Percentiles rank a stretch among this genome's conserved stretches.
phyloP scores from a whole-genome alignment of 1,140 invertebrate genomes.

The Cyphomyrmex costatus region DNA sequence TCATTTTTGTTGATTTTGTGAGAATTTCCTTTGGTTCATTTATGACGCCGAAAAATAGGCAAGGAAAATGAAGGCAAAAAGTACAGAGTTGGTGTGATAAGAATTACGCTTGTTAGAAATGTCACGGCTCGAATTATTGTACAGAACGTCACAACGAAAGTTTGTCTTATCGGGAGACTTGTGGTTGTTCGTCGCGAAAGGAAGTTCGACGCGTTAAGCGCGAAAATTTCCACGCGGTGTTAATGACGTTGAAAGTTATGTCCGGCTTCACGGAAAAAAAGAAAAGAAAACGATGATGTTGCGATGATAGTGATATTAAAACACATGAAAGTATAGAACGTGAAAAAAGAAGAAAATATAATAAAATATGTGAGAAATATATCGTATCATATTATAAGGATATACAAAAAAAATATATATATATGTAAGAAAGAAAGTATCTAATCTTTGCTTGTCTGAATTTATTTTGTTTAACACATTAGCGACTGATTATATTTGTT shows the following conservation, averaged over 20 bases:
- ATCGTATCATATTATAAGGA: no score
- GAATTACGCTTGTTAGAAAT: conserved; percentile 27
- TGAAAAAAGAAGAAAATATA: not conserved
- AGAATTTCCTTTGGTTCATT: conserved; percentile 22
- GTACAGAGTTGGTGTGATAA: conserved; percentile 23
- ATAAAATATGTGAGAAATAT: not conserved
- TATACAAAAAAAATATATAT: no score
- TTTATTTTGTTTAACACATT: not conserved
- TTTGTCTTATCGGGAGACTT: conserved; percentile 65
- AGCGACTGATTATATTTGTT: not conserved
- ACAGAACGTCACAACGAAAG: conserved; percentile 67
- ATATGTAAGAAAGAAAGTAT: no score
- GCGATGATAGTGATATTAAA: not conserved
- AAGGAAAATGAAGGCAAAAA: not conserved
- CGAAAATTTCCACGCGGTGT: conserved; percentile 33
- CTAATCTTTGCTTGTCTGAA: not conserved
- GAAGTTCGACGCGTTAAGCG: conserved; percentile 48
- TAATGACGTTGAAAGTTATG: conserved; percentile 55
- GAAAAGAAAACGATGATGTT: not conserved
- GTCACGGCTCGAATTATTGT: conserved; percentile 43
- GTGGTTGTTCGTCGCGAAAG: conserved; percentile 36
- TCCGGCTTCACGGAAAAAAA: conserved; percentile 29
- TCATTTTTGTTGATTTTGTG: no score
- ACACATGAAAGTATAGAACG: not conserved
- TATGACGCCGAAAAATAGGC: not conserved